Percentiles rank a stretch among this genome's conserved stretches.
phyloP scores from a whole-genome alignment of 2,113 vertebrate genomes.

The Crotalus tigris region DNA sequence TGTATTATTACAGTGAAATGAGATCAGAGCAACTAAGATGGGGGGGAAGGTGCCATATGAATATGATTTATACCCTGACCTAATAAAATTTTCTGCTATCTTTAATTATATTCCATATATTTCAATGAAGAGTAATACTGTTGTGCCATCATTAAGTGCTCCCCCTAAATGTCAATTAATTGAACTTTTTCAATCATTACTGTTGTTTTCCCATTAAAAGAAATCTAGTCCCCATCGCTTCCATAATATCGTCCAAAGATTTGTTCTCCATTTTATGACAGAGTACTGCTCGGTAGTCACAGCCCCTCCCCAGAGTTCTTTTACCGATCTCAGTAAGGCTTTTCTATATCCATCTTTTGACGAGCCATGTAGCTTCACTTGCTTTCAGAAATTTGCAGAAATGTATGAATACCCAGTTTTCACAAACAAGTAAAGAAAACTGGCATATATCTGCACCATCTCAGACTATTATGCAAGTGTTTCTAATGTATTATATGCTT shows the following conservation, averaged over 20 bases:
- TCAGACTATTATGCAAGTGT: background rate
- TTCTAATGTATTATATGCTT: background rate
- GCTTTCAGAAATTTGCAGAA: background rate
- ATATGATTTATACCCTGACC: background rate
- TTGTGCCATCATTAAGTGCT: background rate
- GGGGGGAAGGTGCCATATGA: background rate
- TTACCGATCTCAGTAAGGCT: background rate
- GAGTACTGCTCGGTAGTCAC: background rate
- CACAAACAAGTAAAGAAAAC: background rate
- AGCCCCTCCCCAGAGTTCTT: background rate
- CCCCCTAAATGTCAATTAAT: background rate
- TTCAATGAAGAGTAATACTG: background rate
- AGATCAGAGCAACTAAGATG: background rate
- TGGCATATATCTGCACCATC: background rate
- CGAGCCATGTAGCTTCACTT: background rate
- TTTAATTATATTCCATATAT: background rate
- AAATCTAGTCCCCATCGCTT: background rate
- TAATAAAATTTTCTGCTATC: background rate
- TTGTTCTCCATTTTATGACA: background rate
- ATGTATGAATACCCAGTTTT: background rate
- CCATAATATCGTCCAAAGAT: background rate
- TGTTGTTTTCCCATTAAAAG: background rate
- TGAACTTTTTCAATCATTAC: background rate
- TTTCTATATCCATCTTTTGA: background rate
- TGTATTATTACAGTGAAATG: background rate